phyloP scores from a whole-genome alignment of 2,888 invertebrate species.

The Seira sanloemensis region DNA sequence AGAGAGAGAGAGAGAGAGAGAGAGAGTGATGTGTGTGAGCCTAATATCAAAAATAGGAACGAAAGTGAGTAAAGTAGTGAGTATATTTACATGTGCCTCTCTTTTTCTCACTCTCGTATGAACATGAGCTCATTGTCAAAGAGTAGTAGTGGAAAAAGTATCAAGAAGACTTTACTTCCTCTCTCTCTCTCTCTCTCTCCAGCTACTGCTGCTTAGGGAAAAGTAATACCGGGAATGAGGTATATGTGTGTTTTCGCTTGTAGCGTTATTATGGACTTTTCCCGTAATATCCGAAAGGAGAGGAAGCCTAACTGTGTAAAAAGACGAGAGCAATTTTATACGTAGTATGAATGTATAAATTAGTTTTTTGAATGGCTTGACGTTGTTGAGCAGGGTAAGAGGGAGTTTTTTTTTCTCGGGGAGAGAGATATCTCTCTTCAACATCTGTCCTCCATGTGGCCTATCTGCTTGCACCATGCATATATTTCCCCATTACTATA shows the following conservation, averaged over 20 bases:
- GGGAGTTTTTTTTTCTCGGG: no score
- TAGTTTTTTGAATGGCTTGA: constrained; percentile 60
- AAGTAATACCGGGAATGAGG: constrained; percentile 48
- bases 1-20: no score
- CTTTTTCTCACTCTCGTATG: constrained; percentile 23
- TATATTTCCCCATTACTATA: constrained; percentile 60
- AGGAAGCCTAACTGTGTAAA: neutral
- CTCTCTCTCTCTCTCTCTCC: constrained; percentile 44
- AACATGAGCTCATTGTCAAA: constrained; percentile 31
- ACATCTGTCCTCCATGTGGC: constrained; percentile 63
- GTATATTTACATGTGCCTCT: constrained; percentile 38
- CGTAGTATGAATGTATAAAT: constrained; percentile 53
- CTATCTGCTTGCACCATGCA: constrained; percentile 59
- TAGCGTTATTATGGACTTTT: constrained; percentile 31
- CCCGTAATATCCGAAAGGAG: neutral
- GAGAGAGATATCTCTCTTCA: constrained; percentile 57
- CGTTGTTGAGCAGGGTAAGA: constrained; percentile 49
- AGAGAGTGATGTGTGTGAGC: no score
- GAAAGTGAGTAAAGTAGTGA: constrained; percentile 11
- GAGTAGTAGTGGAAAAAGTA: no score
- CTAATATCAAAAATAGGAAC: neutral
- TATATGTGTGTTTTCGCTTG: neutral
- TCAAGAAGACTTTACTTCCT: neutral
- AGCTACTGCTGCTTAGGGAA: neutral
- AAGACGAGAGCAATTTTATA: neutral